Percentiles rank a stretch among this genome's conserved stretches.
Conservation (phyloP, 2,797 vertebrate species). For the Alca torda region DNA sequence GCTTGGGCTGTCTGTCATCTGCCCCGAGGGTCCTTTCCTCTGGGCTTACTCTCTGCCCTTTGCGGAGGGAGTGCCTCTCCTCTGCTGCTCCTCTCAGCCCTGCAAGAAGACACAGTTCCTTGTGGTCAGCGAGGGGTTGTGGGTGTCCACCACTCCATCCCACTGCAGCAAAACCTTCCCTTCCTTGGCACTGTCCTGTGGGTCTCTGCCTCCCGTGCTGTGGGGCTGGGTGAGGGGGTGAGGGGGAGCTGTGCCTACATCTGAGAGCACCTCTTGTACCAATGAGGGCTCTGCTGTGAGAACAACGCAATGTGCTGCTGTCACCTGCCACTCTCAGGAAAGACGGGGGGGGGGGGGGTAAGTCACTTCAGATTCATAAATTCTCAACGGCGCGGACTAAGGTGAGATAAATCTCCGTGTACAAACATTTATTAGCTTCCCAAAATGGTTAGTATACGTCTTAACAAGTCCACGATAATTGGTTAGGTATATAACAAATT, state of each 20-base stretch:
- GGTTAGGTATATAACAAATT: too few relatives aligned
- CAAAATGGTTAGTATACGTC: too few relatives aligned
- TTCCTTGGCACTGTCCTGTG: neutral
- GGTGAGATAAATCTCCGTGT: too few relatives aligned
- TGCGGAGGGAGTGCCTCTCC: neutral
- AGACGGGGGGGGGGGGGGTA: too few relatives aligned
- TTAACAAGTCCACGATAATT: too few relatives aligned
- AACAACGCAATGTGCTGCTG: rapidly evolving
- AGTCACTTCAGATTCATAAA: too few relatives aligned
- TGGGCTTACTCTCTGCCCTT: neutral
- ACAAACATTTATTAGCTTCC: too few relatives aligned
- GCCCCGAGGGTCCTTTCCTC: neutral
- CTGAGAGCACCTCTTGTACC: neutral
- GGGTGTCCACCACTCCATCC: neutral
- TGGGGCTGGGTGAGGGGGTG: neutral
- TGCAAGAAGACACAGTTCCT: neutral
- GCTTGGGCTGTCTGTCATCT: neutral
- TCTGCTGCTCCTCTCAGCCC: neutral
- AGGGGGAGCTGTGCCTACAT: rapidly evolving
- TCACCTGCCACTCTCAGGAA: too few relatives aligned
- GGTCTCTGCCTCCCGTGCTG: neutral
- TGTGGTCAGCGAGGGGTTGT: neutral
- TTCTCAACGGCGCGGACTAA: too few relatives aligned
- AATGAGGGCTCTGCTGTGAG: neutral
- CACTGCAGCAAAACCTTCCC: neutral